A percentile compares a stretch with the other conserved stretches of the same genome.
These are phyloP conservation scores for Scaptodrosophila lebanonensis DNA, from an alignment of 1,140 invertebrate species.

Conservation along the genomic window DNA sequence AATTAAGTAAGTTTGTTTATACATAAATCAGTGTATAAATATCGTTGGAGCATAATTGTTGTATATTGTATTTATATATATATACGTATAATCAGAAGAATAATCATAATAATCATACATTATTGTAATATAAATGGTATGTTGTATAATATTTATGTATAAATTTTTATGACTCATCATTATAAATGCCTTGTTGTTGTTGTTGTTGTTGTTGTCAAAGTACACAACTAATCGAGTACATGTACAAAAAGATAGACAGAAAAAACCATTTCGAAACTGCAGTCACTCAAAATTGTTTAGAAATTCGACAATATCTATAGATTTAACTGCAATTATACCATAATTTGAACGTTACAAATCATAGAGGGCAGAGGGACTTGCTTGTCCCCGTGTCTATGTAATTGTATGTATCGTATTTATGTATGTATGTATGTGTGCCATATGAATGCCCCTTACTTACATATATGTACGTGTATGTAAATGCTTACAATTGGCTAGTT, in stretches of 20 bases:
- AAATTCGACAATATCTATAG: too few species aligned
- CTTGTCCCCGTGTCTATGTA: slow-evolving; percentile 29
- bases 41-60: slow-evolving; percentile 39
- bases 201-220: slow-evolving; percentile 33
- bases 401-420: slow-evolving; percentile 32
- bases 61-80: slow-evolving; percentile 25
- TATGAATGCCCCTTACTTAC: too few species aligned
- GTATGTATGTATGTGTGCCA: slow-evolving; percentile 12
- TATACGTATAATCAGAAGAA: slow-evolving; percentile 27
- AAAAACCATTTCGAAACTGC: slow-evolving; percentile 22
- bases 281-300: too few species aligned
- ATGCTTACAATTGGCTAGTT: slow-evolving; percentile 69
- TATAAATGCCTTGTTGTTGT: slow-evolving; percentile 35
- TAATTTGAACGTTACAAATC: too few species aligned
- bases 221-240: slow-evolving; percentile 29
- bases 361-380: too few species aligned
- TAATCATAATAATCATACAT: slow-evolving; percentile 33
- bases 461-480: slow-evolving; percentile 33
- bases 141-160: slow-evolving; percentile 41
- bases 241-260: slow-evolving; percentile 26
- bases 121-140: too few species aligned
- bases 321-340: too few species aligned
- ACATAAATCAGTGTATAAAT: slow-evolving; percentile 74
- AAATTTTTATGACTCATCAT: slow-evolving; percentile 47
- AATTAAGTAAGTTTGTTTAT: slow-evolving; percentile 56